Evolutionary conservation across 2,113 vertebrate genomes (phyloP), one percentile per base, ranked within the genome.

Genomic region (Rhinopomastus cyanomelas): DNA sequence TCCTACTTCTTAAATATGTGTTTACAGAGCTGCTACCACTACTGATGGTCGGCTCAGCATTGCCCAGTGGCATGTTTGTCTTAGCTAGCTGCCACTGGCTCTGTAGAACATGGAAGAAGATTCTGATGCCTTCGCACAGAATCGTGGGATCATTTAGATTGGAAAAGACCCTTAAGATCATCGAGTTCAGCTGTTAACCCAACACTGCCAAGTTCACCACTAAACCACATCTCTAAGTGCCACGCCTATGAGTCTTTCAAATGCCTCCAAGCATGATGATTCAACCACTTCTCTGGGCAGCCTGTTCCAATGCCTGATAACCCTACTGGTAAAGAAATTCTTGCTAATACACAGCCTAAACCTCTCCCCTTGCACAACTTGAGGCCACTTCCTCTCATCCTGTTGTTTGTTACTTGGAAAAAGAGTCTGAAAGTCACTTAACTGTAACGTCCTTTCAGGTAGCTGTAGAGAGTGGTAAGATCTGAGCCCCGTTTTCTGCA

Each of bases 51-150:
- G 49, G 20, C 48, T 52, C 11, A 5, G 22, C 14, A 4, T 53
- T 44, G 25, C 19, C 25, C 30, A 52, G 56, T 1, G 1, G 12
- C 0, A 2, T 22, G 19, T 42, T 30, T 3, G 2, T 19, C 20
- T 81, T 53, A 71, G 26, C 8, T 10, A 8, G 25, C 42, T 72
- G 48, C 16, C 37, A 36, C 3, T 12, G 25, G 16, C 23, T 51
- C 44, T 44, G 3, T 52, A 2, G 2, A 65, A 69, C 34, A 32
- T 23, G 21, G 13, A 12, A 48, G 21, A 57, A 57, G 32, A 26
- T 59, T 68, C 52, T 57, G 34, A 15, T 29, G 39, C 27, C 29
- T 51, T 60, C 29, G 59, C 16, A 49, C 23, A 60, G 44, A 60
- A 48, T 67, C 32, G 57, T 16, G 37, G 39, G 60, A 6, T 51